Conservation (phyloP, 2,113 vertebrate genomes). For the Phylloscopus trochilus region DNA sequence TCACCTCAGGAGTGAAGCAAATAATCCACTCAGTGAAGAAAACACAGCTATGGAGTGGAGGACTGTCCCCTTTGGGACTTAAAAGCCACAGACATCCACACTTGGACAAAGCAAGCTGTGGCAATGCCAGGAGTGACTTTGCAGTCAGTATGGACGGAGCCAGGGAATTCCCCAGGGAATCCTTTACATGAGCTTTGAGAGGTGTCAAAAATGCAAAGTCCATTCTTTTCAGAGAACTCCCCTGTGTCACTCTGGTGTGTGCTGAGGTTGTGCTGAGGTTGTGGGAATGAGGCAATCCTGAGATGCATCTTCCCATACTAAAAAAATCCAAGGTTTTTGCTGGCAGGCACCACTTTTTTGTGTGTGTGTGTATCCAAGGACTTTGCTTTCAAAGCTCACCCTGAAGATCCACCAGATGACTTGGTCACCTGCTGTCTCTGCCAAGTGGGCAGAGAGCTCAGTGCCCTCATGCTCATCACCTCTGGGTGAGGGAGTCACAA, state of each 20-base stretch:
- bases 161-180: background rate
- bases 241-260: background rate
- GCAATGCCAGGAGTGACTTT: background rate
- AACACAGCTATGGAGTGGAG: background rate
- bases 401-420: background rate
- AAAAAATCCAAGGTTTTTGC: background rate
- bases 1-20: background rate
- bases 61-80: background rate
- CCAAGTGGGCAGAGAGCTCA: background rate
- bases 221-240: background rate
- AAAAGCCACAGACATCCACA: background rate
- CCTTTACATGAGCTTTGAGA: background rate
- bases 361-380: background rate
- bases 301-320: background rate
- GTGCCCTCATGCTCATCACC: background rate
- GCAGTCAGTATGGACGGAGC: background rate
- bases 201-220: background rate
- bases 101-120: background rate
- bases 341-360: background rate
- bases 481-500: background rate
- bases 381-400: background rate
- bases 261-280: background rate
- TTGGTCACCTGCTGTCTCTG: background rate
- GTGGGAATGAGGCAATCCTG: background rate
- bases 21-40: background rate